Percentiles rank a stretch among this genome's conserved stretches.
Evolutionary conservation across 92 coral and sea anemone species (phyloP).

Genomic region (Phymanthus crucifer): DNA sequence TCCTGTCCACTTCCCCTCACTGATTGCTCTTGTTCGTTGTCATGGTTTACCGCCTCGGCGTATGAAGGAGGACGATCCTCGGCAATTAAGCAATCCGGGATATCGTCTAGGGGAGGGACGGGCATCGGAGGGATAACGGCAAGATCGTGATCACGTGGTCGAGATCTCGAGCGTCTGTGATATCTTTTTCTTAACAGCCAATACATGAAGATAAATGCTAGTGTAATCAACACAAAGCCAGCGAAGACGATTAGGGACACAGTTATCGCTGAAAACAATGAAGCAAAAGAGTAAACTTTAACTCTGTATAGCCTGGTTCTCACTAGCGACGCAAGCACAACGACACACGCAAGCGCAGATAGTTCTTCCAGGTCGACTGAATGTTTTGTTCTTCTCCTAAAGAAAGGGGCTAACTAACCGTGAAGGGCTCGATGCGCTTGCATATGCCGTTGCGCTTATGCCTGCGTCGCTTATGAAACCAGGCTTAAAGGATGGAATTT

Average conservation of each 20-base stretch:
- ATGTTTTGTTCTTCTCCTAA: too few relatives aligned
- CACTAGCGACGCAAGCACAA: too few relatives aligned
- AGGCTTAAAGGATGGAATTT: too few relatives aligned
- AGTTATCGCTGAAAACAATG: conserved; percentile 3
- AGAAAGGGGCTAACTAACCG: too few relatives aligned
- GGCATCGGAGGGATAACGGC: conserved; percentile 21
- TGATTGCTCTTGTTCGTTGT: not conserved
- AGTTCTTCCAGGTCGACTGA: too few relatives aligned
- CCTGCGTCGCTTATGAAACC: too few relatives aligned
- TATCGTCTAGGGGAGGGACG: conserved; percentile 34
- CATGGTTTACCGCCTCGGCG: conserved; percentile 20
- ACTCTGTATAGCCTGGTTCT: too few relatives aligned
- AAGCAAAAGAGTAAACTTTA: not conserved
- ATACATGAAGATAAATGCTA: conserved; percentile 11
- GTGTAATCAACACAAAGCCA: conserved; percentile 19
- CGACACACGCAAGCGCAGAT: too few relatives aligned
- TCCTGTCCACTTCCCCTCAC: not conserved
- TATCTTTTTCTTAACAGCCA: conserved; percentile 28
- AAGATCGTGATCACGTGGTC: conserved; percentile 19
- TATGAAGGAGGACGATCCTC: conserved; percentile 50
- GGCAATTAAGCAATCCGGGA: conserved; percentile 37
- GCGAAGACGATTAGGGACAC: conserved; percentile 18
- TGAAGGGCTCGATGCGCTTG: too few relatives aligned
- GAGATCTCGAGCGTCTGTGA: not conserved
- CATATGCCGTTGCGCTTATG: too few relatives aligned